Evolutionary conservation across 2,888 invertebrate genomes (phyloP), one percentile per base, ranked within the genome.

Genomic region (Synanthedon vespiformis): DNA sequence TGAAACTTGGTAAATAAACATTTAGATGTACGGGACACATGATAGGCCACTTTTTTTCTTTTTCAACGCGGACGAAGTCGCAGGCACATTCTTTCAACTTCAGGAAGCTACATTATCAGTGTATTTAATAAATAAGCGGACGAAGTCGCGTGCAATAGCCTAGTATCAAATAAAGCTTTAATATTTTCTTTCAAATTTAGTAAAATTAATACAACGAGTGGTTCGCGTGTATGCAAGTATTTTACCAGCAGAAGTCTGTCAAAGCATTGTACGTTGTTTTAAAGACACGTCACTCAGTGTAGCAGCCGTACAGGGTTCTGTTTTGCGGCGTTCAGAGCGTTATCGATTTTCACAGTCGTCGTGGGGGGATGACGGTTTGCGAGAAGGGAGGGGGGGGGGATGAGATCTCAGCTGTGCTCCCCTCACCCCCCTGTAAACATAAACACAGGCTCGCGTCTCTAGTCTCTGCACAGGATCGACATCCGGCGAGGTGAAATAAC

Each of bases 401-500:
- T 64, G 67, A 58, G 62, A 61, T 70, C 83, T 80, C 86, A 84
- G 85, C 85, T 83, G 85, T 75, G 72, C 68, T 60, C 58, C 68
- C 68, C 69, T 64, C 59, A 59, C 63, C 70, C 63, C 61, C 56
- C 58, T 77, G 82, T 81, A 85, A 84, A 84, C 83, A 84, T 82
- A 85, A 85, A 85, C 85, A 84, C 81, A 72, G 73, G 71, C 74
- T 56, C 55, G 55, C 58, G 60, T 59, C 66, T 67, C 65, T 51
- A 41, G 48, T 52, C 53, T 49, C 58, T 58, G 57, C 65, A 62
- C 75, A 77, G 76, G 74, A 83, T 80, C 84, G 79, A 77, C 80
- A 75, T 75, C 76, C 76, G 75, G 65, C 75, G 80, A 84, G 82
- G 84, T 84, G 80, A 81, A 84, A 83, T 83, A 84, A 81, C 77